Percentiles rank a stretch among this genome's conserved stretches.
These are phyloP conservation scores for Dipodomys merriami DNA, from an alignment of 2,113 vertebrate genomes.

Conservation along the genomic window DNA sequence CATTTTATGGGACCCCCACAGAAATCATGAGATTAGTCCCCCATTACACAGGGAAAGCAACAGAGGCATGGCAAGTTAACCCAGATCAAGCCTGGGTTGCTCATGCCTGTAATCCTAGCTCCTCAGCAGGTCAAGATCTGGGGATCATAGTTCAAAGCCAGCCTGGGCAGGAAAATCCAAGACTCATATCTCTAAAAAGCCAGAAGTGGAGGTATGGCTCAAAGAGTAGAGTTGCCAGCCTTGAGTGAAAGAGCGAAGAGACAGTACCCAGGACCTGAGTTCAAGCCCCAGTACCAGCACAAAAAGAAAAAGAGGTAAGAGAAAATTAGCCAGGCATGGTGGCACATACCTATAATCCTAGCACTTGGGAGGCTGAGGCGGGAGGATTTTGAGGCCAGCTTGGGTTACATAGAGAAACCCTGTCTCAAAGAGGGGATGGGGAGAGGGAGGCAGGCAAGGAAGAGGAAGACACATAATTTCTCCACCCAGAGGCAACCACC, in stretches of 20 bases:
- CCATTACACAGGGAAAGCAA: conserved; percentile 3
- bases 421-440: background rate
- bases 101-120: background rate
- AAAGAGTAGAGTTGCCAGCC: too few relatives aligned
- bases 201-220: too few relatives aligned
- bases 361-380: background rate
- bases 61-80: background rate
- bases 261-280: too few relatives aligned
- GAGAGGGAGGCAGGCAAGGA: background rate
- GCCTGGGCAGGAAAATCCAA: too few relatives aligned
- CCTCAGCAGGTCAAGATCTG: too few relatives aligned
- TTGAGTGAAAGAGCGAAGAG: too few relatives aligned
- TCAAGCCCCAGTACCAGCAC: too few relatives aligned
- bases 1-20: background rate
- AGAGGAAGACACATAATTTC: background rate
- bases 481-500: conserved; percentile 14
- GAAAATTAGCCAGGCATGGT: background rate
- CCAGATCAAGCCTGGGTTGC: background rate
- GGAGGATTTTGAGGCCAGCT: background rate
- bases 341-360: background rate
- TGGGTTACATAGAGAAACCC: background rate
- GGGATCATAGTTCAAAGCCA: too few relatives aligned
- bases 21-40: background rate
- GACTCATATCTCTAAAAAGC: too few relatives aligned
- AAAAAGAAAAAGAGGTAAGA: background rate